Percentiles rank a stretch among this genome's conserved stretches.
These are phyloP conservation scores for Procambarus virginalis DNA, from an alignment of 1,140 invertebrate genomes.

Conservation along the genomic window DNA sequence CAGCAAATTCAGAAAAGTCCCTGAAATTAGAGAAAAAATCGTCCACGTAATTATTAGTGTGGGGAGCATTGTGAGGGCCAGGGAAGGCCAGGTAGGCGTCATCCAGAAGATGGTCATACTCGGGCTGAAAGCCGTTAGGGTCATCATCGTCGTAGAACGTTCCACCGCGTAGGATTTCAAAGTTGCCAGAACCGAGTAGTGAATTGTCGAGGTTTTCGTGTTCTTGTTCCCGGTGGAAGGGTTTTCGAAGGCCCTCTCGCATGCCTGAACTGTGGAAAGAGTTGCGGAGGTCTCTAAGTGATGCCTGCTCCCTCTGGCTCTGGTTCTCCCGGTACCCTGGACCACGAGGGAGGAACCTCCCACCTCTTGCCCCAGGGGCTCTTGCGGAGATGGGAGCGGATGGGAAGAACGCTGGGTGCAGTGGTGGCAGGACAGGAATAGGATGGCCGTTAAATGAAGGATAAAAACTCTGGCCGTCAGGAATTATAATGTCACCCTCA, in stretches of 20 bases:
- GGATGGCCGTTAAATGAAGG: slow-evolving; percentile 50
- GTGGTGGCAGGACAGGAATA: slow-evolving; percentile 4
- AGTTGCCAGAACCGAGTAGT: slow-evolving; percentile 89
- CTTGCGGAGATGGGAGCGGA: slow-evolving; percentile 44
- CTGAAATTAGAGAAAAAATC: slow-evolving; percentile 90
- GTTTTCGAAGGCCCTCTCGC: slow-evolving; percentile 41
- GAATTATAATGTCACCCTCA: slow-evolving; percentile 25
- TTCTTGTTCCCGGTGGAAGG: slow-evolving; percentile 58
- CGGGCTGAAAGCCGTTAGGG: slow-evolving; percentile 71
- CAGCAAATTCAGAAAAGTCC: slow-evolving; percentile 84
- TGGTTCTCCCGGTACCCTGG: slow-evolving; percentile 42
- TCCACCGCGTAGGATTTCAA: slow-evolving; percentile 89
- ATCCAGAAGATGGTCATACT: slow-evolving; percentile 81
- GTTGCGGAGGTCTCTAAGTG: slow-evolving; percentile 63
- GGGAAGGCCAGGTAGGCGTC: slow-evolving; percentile 80
- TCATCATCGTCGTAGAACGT: slow-evolving; percentile 85
- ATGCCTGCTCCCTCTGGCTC: slow-evolving; percentile 20
- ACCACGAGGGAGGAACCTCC: slow-evolving; percentile 40
- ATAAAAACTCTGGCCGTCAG: slow-evolving; percentile 65
- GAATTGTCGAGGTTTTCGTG: slow-evolving; percentile 66
- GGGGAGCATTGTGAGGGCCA: slow-evolving; percentile 76
- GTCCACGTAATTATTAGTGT: slow-evolving; percentile 73
- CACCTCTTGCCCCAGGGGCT: slow-evolving; percentile 25
- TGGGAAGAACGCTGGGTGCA: slow-evolving; percentile 45
- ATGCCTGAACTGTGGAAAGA: slow-evolving; percentile 52